Evolutionary conservation across 2,113 vertebrate genomes (phyloP).

Genomic region (Mustela nigripes): DNA sequence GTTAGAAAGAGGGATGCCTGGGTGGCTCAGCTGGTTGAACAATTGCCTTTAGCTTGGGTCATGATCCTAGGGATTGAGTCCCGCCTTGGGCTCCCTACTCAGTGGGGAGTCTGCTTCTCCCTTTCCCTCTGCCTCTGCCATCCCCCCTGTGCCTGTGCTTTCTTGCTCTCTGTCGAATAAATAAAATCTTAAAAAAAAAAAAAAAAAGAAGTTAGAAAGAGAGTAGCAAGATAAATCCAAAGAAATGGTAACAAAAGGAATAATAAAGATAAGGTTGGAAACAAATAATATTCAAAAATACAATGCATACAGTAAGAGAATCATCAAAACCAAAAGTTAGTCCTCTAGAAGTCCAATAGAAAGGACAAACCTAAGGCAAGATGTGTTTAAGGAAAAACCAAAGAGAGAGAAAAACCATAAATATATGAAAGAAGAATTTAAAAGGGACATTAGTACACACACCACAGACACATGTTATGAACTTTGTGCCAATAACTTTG

Average conservation of each 20-base stretch:
- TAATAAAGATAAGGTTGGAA: not conserved
- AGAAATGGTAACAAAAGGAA: constrained; percentile 15
- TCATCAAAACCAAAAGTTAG: not conserved
- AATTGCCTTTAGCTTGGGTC: too few species aligned
- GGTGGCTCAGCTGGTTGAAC: too few species aligned
- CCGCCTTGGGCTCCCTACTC: too few species aligned
- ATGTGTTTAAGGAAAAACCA: not conserved
- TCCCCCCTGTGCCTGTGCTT: too few species aligned
- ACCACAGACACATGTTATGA: not conserved
- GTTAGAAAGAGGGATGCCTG: too few species aligned
- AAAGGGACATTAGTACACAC: not conserved
- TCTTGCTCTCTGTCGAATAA: too few species aligned
- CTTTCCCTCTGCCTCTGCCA: too few species aligned
- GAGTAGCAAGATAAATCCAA: not conserved
- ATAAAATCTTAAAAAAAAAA: too few species aligned
- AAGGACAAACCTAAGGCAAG: not conserved
- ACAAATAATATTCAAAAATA: not conserved
- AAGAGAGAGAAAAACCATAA: not conserved
- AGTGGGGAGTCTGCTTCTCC: too few species aligned
- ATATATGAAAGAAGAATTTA: not conserved
- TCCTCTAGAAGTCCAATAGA: not conserved
- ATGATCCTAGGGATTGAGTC: too few species aligned
- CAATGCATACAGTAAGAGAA: not conserved
- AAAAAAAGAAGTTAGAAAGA: constrained; percentile 28
- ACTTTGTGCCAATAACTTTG: not conserved